Conservation (phyloP, 2,113 vertebrate species). For the Vicugna pacos region DNA sequence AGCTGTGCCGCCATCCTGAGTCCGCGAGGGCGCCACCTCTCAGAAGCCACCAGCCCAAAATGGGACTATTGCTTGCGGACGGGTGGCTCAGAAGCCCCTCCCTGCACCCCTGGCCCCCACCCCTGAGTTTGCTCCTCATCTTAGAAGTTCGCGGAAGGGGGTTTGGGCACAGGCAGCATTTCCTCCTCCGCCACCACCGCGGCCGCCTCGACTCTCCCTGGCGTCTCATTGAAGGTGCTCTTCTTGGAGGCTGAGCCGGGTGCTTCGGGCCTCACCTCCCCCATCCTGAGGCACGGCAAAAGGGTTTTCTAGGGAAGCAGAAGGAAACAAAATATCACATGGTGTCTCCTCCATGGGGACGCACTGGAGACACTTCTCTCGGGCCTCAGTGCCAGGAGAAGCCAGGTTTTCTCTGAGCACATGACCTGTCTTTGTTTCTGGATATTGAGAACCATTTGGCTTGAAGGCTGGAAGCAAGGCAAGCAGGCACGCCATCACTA, state of each 20-base stretch:
- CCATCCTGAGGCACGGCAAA: constrained; percentile 87
- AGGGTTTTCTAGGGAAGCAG: constrained; percentile 58
- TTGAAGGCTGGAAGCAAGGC: neutral
- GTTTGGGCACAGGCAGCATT: neutral
- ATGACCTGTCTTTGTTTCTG: neutral
- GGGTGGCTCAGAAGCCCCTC: constrained; percentile 62
- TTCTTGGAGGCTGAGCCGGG: constrained; percentile 77
- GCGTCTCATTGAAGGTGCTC: constrained; percentile 36
- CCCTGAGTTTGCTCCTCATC: constrained; percentile 45
- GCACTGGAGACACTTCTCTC: neutral
- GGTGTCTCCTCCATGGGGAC: neutral
- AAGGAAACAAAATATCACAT: neutral
- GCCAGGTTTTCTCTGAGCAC: neutral
- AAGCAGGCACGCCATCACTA: neutral
- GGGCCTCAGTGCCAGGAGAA: neutral
- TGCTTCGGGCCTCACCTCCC: constrained; percentile 79
- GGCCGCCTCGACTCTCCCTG: constrained; percentile 3
- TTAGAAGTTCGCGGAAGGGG: constrained; percentile 45
- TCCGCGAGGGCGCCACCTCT: constrained; percentile 30
- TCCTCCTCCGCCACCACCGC: constrained; percentile 50
- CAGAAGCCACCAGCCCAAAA: constrained; percentile 73
- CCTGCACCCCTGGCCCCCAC: neutral
- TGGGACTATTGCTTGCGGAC: constrained; percentile 87
- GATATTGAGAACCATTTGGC: neutral
- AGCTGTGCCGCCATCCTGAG: constrained; percentile 55